phyloP scores from a whole-genome alignment of 1,140 invertebrate species.

The Metopolophium dirhodum region DNA sequence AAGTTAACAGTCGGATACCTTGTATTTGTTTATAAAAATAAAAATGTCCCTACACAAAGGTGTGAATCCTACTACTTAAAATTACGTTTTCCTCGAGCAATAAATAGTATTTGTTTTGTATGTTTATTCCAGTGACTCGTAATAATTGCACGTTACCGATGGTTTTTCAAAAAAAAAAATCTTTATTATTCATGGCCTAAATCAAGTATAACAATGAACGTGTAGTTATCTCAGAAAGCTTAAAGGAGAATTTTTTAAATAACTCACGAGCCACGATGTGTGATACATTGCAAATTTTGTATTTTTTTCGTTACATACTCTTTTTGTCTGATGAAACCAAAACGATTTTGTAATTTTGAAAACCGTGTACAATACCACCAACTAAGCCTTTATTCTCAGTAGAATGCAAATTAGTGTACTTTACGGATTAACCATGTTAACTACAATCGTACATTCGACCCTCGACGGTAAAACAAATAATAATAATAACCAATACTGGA shows the following conservation, averaged over 20 bases:
- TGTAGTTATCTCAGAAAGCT: background rate
- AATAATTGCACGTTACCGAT: background rate
- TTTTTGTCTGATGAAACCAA: background rate
- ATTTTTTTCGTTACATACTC: background rate
- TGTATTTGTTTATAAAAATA: background rate
- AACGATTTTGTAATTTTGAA: background rate
- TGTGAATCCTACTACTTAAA: background rate
- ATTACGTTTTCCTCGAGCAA: background rate
- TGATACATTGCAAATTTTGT: background rate
- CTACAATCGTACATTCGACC: background rate
- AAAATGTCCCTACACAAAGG: background rate
- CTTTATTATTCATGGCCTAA: background rate
- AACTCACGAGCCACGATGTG: background rate
- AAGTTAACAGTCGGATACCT: background rate
- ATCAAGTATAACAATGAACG: background rate
- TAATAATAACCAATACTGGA: background rate
- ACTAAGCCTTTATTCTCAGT: background rate
- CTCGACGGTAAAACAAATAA: background rate
- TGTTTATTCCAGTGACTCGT: background rate
- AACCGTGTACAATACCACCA: background rate
- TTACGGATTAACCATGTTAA: background rate
- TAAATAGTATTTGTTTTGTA: background rate
- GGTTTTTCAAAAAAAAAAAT: background rate
- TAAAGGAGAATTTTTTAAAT: background rate
- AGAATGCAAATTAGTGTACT: background rate